These are phyloP conservation scores for Eufriesea mexicana DNA, from an alignment of 1,140 invertebrate genomes.

Conservation along the genomic window DNA sequence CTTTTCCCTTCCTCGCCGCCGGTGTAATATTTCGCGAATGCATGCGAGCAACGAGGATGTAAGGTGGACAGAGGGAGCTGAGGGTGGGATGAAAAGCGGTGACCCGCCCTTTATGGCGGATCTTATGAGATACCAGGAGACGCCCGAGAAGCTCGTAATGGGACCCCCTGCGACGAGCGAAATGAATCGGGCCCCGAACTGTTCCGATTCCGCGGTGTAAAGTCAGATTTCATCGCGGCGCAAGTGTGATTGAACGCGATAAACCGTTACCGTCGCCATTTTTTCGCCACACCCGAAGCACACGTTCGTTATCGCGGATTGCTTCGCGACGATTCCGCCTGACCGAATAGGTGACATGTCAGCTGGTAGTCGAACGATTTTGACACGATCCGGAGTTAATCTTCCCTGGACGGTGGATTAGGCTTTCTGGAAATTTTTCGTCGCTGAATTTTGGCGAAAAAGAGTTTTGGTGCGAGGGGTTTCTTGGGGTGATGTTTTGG, in stretches of 20 bases:
- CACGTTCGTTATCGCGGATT: background rate
- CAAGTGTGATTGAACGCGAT: constrained; percentile 31
- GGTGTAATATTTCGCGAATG: background rate
- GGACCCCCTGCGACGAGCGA: background rate
- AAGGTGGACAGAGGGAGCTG: too few relatives aligned
- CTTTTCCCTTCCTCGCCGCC: background rate
- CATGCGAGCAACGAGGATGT: too few relatives aligned
- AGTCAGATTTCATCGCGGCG: constrained; percentile 28
- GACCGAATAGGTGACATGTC: background rate
- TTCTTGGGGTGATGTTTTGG: too few relatives aligned
- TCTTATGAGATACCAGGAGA: background rate
- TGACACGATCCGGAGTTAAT: too few relatives aligned
- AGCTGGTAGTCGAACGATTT: background rate
- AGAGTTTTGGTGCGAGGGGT: too few relatives aligned
- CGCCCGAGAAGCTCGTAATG: background rate
- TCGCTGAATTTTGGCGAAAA: too few relatives aligned
- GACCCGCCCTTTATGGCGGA: background rate
- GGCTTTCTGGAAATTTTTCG: background rate
- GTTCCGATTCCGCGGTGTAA: background rate
- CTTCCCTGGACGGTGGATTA: too few relatives aligned
- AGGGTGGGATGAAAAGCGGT: too few relatives aligned
- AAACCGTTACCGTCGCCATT: constrained; percentile 5
- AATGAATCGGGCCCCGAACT: constrained; percentile 21
- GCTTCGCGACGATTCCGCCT: background rate
- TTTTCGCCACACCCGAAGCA: background rate